Conservation (phyloP, 2,797 vertebrate species). For the Helostoma temminkii region DNA sequence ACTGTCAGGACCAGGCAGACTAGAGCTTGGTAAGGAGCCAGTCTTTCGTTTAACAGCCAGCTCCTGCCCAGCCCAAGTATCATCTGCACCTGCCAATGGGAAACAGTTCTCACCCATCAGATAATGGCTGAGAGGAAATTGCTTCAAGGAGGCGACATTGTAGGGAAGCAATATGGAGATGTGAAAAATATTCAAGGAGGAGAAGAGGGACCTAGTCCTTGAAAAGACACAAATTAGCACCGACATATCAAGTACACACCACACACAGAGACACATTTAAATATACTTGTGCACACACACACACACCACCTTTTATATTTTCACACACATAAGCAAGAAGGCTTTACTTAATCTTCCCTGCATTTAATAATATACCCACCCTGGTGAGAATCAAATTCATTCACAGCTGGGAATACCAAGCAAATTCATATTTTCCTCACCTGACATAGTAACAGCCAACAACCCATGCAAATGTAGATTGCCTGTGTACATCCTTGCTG, state of each 20-base stretch:
- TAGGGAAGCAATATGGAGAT: slow-evolving; percentile 76
- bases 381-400: slow-evolving; percentile 70
- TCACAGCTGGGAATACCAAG: slow-evolving; percentile 60
- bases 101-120: slow-evolving; percentile 78
- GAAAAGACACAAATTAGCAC: slow-evolving; percentile 76
- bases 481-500: slow-evolving; percentile 25
- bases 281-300: slow-evolving; percentile 41
- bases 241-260: slow-evolving; percentile 39
- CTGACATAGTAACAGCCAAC: slow-evolving; percentile 69
- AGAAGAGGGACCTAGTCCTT: slow-evolving; percentile 68
- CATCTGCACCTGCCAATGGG: slow-evolving; percentile 79
- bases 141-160: slow-evolving; percentile 81
- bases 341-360: slow-evolving; percentile 72
- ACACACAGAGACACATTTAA: slow-evolving; percentile 35
- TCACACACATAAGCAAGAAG: slow-evolving; percentile 35
- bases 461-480: slow-evolving; percentile 47
- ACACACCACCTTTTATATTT: no score
- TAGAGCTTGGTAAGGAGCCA: slow-evolving; percentile 73
- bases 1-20: slow-evolving; percentile 72
- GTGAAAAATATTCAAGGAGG: slow-evolving; percentile 73
- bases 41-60: slow-evolving; percentile 74
- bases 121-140: slow-evolving; percentile 83
- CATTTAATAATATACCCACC: slow-evolving; percentile 74
- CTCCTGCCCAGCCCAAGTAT: slow-evolving; percentile 73
- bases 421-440: slow-evolving; percentile 73